These are phyloP conservation scores for Zaprionus bogoriensis DNA, from an alignment of 2,888 invertebrate species.

Conservation along the genomic window DNA sequence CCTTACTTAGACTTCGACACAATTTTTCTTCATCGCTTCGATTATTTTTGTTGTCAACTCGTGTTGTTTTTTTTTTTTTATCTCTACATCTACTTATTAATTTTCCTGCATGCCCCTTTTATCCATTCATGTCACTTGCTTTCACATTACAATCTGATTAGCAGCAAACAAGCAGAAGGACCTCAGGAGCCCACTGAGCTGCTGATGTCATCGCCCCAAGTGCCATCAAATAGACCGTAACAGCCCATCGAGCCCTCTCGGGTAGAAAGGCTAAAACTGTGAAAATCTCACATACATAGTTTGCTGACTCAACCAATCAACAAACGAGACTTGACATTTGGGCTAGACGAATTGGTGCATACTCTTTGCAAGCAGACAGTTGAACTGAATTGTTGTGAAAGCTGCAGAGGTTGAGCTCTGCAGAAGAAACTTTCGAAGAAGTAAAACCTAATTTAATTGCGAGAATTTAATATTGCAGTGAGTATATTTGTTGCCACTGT, in stretches of 20 bases:
- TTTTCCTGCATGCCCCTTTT: neutral
- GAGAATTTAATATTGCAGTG: too few species aligned
- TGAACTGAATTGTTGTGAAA: too few species aligned
- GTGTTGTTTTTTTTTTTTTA: too few species aligned
- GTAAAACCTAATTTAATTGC: too few species aligned
- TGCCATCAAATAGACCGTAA: slow-evolving; percentile 52
- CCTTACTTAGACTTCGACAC: too few species aligned
- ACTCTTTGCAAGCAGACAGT: neutral
- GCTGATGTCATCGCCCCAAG: slow-evolving; percentile 68
- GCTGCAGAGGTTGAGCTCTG: too few species aligned
- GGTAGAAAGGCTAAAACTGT: slow-evolving; percentile 11
- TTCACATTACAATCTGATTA: slow-evolving; percentile 43
- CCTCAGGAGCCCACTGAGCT: neutral
- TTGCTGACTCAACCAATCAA: slow-evolving; percentile 41
- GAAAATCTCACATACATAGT: slow-evolving; percentile 19
- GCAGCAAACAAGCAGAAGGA: slow-evolving; percentile 34
- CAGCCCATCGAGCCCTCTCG: slow-evolving; percentile 24
- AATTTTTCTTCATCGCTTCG: neutral
- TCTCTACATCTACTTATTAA: neutral
- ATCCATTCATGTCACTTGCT: neutral
- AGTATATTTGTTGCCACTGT: too few species aligned
- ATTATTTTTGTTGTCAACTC: neutral
- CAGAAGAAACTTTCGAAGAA: too few species aligned
- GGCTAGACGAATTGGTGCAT: neutral
- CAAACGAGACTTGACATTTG: neutral